Evolutionary conservation across 2,113 vertebrate species (phyloP).

Genomic region (Dascyllus trimaculatus): DNA sequence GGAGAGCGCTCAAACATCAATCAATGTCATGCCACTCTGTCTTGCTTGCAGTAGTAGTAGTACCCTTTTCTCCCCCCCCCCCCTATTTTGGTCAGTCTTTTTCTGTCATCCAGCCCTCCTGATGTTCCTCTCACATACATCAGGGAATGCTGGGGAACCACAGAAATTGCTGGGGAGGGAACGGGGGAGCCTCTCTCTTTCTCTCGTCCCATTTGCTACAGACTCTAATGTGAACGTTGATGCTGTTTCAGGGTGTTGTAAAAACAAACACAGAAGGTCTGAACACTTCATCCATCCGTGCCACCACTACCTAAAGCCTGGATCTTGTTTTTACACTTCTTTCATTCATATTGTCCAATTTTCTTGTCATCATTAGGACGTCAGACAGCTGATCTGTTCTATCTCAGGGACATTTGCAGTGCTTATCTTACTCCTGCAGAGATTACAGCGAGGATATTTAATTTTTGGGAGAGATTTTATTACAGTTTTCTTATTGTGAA

Average conservation of each 20-base stretch:
- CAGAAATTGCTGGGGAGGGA: not conserved
- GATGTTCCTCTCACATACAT: slow-evolving; percentile 87
- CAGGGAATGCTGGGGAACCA: slow-evolving; percentile 49
- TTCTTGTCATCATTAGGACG: too few species aligned
- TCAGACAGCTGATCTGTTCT: too few species aligned
- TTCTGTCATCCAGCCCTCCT: slow-evolving; percentile 64
- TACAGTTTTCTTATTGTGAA: too few species aligned
- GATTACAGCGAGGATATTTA: not conserved
- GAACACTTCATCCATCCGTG: too few species aligned
- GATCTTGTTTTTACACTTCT: not conserved
- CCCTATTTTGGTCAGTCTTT: slow-evolving; percentile 49
- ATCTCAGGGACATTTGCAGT: too few species aligned
- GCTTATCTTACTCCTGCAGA: not conserved
- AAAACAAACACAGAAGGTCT: not conserved
- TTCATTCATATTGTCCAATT: not conserved
- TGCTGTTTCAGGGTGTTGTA: not conserved
- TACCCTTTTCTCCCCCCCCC: slow-evolving; percentile 7
- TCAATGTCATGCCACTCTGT: slow-evolving; percentile 89
- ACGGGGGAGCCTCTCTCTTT: not conserved
- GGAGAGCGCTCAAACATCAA: slow-evolving; percentile 94
- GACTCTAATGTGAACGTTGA: not conserved
- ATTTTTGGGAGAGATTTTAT: too few species aligned
- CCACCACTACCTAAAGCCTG: not conserved
- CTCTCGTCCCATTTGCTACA: not conserved
- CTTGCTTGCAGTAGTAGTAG: slow-evolving; percentile 81